phyloP scores from a whole-genome alignment of 2,888 invertebrate genomes.

The Tillus elongatus region DNA sequence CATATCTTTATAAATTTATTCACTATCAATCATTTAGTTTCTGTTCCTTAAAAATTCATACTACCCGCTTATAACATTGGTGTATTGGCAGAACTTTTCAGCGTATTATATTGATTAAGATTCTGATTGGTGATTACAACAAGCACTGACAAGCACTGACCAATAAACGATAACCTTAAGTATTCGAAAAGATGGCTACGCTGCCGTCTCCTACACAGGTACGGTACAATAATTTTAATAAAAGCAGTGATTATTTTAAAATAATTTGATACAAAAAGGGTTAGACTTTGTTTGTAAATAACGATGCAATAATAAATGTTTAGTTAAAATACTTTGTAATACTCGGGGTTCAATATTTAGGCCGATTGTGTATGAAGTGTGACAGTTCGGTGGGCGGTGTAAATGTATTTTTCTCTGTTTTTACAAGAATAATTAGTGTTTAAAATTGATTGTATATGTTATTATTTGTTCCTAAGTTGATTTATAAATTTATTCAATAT shows the following conservation, averaged over 20 bases:
- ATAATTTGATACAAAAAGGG: neutral
- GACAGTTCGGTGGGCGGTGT: slow-evolving; percentile 34
- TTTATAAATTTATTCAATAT: too few species aligned
- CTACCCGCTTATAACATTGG: too few species aligned
- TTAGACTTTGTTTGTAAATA: neutral
- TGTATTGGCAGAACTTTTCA: too few species aligned
- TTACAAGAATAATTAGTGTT: too few species aligned
- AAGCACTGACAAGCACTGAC: neutral
- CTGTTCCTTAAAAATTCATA: too few species aligned
- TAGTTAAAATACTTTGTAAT: neutral
- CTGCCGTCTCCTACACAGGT: slow-evolving; percentile 80
- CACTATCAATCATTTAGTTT: too few species aligned
- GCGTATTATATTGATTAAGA: slow-evolving; percentile 4
- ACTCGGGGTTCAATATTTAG: neutral
- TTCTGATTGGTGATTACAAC: slow-evolving; percentile 1
- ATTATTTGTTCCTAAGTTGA: too few species aligned
- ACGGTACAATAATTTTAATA: slow-evolving; percentile 36
- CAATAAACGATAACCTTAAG: slow-evolving; percentile 17
- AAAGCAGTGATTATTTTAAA: slow-evolving; percentile 15
- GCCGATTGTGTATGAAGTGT: neutral
- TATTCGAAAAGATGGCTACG: slow-evolving; percentile 66
- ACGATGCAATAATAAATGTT: neutral
- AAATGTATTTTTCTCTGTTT: neutral
- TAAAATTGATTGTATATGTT: too few species aligned
- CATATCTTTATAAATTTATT: too few species aligned